Conservation (phyloP, 2,797 vertebrate genomes). For the Loriculus beryllinus region DNA sequence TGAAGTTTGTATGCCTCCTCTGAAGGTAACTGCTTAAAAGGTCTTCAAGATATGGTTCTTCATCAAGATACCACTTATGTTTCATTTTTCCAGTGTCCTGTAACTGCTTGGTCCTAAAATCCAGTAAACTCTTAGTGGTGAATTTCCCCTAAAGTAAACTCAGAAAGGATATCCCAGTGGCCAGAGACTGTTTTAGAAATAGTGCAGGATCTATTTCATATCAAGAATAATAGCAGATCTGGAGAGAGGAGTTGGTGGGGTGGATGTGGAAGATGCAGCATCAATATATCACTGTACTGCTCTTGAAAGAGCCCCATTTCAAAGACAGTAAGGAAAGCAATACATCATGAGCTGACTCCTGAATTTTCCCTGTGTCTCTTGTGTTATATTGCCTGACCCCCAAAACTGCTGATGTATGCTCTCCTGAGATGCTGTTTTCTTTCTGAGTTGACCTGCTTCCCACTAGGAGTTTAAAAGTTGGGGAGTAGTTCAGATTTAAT, state of each 20-base stretch:
- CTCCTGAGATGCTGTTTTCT: not conserved
- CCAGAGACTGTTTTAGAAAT: not conserved
- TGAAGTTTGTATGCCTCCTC: not conserved
- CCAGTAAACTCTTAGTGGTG: not conserved
- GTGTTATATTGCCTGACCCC: slow-evolving; percentile 54
- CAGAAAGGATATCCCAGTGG: not conserved
- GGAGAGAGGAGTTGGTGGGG: not conserved
- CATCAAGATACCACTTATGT: not conserved
- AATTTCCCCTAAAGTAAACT: not conserved
- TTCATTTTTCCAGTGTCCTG: not conserved
- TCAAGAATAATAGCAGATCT: not conserved
- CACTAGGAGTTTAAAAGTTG: not conserved
- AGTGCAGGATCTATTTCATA: not conserved
- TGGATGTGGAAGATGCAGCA: not conserved
- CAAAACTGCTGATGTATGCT: slow-evolving; percentile 39
- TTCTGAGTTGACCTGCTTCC: not conserved
- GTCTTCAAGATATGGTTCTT: not conserved
- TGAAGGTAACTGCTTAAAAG: not conserved
- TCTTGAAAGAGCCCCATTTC: not conserved
- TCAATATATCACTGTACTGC: not conserved
- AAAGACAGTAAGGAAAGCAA: not conserved
- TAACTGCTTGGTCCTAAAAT: not conserved
- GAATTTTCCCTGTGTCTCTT: slow-evolving; percentile 24
- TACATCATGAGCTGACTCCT: slow-evolving; percentile 24
- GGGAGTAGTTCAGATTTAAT: not conserved